Conservation (phyloP, 2,888 invertebrate genomes). For the Agonopterix arenella region DNA sequence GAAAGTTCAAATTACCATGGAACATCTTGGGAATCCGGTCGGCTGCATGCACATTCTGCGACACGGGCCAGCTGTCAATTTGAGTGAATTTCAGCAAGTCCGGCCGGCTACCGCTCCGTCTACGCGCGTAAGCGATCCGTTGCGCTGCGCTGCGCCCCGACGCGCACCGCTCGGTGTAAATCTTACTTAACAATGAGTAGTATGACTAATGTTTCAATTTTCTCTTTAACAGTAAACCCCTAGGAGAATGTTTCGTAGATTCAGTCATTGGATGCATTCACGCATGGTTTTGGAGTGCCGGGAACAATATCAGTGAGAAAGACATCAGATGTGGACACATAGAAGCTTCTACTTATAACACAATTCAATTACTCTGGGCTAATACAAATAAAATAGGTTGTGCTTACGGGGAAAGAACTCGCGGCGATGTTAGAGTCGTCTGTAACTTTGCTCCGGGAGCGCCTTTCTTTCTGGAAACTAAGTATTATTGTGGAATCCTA, state of each 20-base stretch:
- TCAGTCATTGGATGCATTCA: conserved; percentile 57
- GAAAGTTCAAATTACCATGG: no score
- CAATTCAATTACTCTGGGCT: conserved; percentile 60
- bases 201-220: neutral
- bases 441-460: conserved; percentile 65
- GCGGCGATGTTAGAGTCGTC: conserved; percentile 50
- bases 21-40: no score
- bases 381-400: conserved; percentile 59
- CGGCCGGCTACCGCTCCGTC: no score
- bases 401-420: conserved; percentile 38
- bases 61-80: no score
- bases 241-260: conserved; percentile 48
- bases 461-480: conserved; percentile 41
- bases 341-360: conserved; percentile 37
- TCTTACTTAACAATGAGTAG: no score
- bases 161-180: no score
- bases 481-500: conserved; percentile 53
- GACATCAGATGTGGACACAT: conserved; percentile 55
- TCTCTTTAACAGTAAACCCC: conserved; percentile 39
- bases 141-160: no score
- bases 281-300: conserved; percentile 55
- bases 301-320: conserved; percentile 29
- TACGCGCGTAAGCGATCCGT: no score
- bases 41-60: no score
- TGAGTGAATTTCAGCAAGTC: no score